Base-by-base conservation (phyloP, 2,797 vertebrate species). In the Buceros bicornis region DNA sequence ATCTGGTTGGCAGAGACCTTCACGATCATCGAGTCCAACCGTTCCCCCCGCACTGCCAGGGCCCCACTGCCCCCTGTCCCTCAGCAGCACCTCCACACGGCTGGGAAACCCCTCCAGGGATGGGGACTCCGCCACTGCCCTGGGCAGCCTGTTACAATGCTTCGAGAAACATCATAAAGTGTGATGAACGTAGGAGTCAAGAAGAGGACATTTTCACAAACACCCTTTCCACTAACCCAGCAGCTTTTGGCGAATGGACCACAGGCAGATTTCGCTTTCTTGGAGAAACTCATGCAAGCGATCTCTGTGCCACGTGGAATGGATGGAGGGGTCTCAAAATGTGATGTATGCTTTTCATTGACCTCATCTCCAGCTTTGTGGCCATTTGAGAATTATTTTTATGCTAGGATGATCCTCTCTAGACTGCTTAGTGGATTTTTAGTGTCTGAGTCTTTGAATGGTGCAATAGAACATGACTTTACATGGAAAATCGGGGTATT, bases 221-320 rank as follows among this genome's bases (percentile, higher is more conserved):
- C 6, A 8, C 2, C 10, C 19, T 87, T 61, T 17, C 31, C 13
- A 25, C 43, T 31, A 69, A 16, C 16, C n/a, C 56, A 37, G 21
- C 29, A 3, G 3, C 1, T 3, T 6, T 13, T 42, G 51, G 8
- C 4, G 3, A 20, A 54, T 5, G 40, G 21, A 76, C 4, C 58
- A 22, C 15, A 8, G 29, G 26, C 13, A 83, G 43, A 16, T n/a
- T 70, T 73, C 50, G 2, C 15, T 56, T 35, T 17, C 66, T 82
- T 22, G 35, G 17, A 77, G 60, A 70, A 79, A 37, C 6, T 69
- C n/a, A 16, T 33, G n/a, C 16, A 47, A 51, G 58, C 13, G 70
- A 8, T 69, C 28, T 53, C 62, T 43, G 40, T 62, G 54, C 29
- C 53, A 33, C 1, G 4, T 7, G 53, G 57, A 35, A 28, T 8